Evolutionary conservation across 2,888 invertebrate species (phyloP), one percentile per base, ranked within the genome.

Genomic region (Caradrina clavipalpis): DNA sequence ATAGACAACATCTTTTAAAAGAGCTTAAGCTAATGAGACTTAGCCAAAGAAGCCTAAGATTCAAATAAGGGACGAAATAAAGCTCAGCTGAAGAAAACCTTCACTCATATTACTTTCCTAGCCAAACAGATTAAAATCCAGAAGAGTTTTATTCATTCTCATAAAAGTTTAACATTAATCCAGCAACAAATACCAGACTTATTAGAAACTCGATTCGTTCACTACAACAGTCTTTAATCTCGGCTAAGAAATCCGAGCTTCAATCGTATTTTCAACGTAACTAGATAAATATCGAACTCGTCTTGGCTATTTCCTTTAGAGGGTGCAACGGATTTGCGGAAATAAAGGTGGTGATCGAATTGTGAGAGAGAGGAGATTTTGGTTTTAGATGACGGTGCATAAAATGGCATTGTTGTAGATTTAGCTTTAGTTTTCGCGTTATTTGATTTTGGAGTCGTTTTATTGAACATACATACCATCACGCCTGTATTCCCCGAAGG

Each of bases 241-340:
- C 63, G 17, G 61, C 61, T 53, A 59, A 73, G 70, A 73, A 78
- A 65, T 73, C 69, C 21, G 61, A 64, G 81, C 68, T 59, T 55
- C 73, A 66, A 71, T 80, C 74, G 73, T 69, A 62, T 75, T 78
- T 77, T 73, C 65, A 59, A 50, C 73, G 72, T 75, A 80, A 82
- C 73, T 77, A 58, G 81, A 77, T 85, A 82, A 82, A 84, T 78
- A 79, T 81, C 73, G 67, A 65, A 63, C 69, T 73, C 78, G 65
- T 73, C 77, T 78, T 59, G 62, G 82, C 81, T 84, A 89, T 89
- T 90, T 90, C 89, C 88, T 87, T 75, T 83, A 77, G 81, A 83
- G 55, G 59, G 69, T 86, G 86, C 87, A 82, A 83, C 81, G 88
- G 89, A 85, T 59, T 73, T 61, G 53, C 69, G 86, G 85, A 86